Evolutionary conservation across 2,113 vertebrate species (phyloP), one percentile per base, ranked within the genome.

Genomic region (Aldabrachelys gigantea): DNA sequence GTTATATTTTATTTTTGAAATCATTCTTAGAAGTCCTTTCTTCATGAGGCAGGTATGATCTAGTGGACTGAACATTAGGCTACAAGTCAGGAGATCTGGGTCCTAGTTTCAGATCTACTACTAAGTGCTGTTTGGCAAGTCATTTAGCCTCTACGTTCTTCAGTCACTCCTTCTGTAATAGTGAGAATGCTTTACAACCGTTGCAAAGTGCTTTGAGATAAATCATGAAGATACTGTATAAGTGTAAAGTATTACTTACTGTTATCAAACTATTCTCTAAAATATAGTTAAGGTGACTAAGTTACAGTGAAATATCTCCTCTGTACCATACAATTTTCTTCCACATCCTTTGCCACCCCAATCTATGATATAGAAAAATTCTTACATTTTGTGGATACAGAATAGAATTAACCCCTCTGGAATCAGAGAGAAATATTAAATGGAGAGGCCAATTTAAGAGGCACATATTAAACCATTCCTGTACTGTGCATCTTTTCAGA

Each of bases 381-480:
- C 83, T 91, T 90, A 93, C 25, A 91, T 59, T 7, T 89, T 89
- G 31, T n/a, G 69, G 57, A 89, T 76, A 90, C 13, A 79, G 94
- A 90, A 94, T 87, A 2, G 94, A 89, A 50, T 50, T 85, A 84
- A 90, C 4, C 2, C 1, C 31, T 35, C 89, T 94, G 83, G 44
- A 92, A 65, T 92, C 85, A 85, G 35, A 84, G 5, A 76, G 85
- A 2, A 9, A 9, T 56, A 47, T 88, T 47, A 81, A 94, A 87
- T 76, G 27, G 41, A 50, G 31, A 92, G 2, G 24, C 86, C 90
- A 94, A 59, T 85, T 83, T 78, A 87, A 84, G 88, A 93, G 92
- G 76, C n/a, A 49, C 76, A 62, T 0, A 10, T 83, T 84, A 94
- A 95, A 93, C 88, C 88, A 57, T 91, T 94, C 90, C 35, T 95